Base-by-base conservation (phyloP, 1,140 invertebrate genomes). In the Reticulitermes speratus region DNA sequence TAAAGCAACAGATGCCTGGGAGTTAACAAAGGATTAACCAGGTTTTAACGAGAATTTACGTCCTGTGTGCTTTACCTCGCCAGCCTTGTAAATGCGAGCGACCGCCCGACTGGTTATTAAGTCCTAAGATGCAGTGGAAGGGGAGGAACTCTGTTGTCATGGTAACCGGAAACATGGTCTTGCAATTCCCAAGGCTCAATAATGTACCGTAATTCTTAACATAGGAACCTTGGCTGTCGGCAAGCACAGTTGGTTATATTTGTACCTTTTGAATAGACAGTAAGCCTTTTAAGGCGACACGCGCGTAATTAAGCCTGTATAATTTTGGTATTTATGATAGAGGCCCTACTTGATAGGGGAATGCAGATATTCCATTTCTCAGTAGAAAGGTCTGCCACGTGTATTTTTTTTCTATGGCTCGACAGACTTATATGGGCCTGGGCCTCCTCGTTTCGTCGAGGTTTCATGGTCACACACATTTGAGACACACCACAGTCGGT, bases 1-100 rank as follows among this genome's bases (percentile, higher is more conserved):
- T 75, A 25, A 75, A 75, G n/a, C 65, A 75, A 75, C 65, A 75
- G 65, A 75, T 75, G 65, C 65, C 65, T 75, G 25, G 65, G 65
- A 75, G 65, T 75, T 75, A 75, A 75, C 65, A 75, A 75, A 75
- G 65, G 65, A 75, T 75, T 75, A 75, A 75, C 65, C 65, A 30
- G n/a, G 65, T n/a, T 75, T 75, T 75, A 30, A 75, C 65, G 25
- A 75, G 65, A 75, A 75, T 75, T 75, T 75, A 75, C 65, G 65
- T 75, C 65, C 65, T 75, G n/a, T 30, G 65, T 75, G n/a, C 16
- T 75, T 75, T 75, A 75, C 65, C 65, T 75, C 65, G 65, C 65
- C 16, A 0, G 65, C n/a, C 65, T 21, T 75, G 65, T 75, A 75
- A 75, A 75, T n/a, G 65, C 65, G 65, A 75, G 14, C n/a, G 25